These are phyloP conservation scores for Heliconius ethilla DNA, from an alignment of 2,888 invertebrate genomes.

Conservation along the genomic window DNA sequence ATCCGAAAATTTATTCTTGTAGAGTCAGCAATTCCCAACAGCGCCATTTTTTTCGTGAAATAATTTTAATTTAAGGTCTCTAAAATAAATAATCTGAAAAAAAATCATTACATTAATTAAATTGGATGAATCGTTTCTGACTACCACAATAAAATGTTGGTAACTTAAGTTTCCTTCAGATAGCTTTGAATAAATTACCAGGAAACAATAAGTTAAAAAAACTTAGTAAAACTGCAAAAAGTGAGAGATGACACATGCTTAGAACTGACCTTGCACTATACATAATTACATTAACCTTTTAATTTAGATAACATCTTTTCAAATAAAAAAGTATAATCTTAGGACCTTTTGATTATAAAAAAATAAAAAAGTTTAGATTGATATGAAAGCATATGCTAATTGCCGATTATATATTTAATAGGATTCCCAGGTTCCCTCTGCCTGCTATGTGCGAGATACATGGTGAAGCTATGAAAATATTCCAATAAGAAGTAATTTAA, in stretches of 20 bases:
- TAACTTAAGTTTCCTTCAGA: slow-evolving; percentile 30
- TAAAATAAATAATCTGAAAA: not conserved
- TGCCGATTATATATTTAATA: not conserved
- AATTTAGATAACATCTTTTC: slow-evolving; percentile 13
- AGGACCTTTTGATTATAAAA: not conserved
- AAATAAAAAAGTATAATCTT: not conserved
- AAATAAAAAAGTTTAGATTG: not conserved
- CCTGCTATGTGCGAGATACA: too few relatives aligned
- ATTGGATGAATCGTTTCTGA: not conserved
- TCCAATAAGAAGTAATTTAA: not conserved
- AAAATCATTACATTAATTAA: not conserved
- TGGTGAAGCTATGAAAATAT: too few relatives aligned
- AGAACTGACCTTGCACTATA: slow-evolving; percentile 35
- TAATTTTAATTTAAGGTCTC: not conserved
- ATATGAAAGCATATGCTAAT: not conserved
- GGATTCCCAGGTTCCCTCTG: not conserved
- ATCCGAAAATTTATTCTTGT: too few relatives aligned
- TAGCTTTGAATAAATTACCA: slow-evolving; percentile 42
- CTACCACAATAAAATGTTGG: not conserved
- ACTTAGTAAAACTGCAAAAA: slow-evolving; percentile 29
- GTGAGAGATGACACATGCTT: slow-evolving; percentile 6
- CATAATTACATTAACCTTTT: slow-evolving; percentile 29
- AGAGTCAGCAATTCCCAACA: too few relatives aligned
- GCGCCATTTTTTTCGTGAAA: too few relatives aligned
- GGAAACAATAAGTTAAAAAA: slow-evolving; percentile 38